Conservation (phyloP, 2,113 vertebrate genomes). For the Callochromis pleurospilus region DNA sequence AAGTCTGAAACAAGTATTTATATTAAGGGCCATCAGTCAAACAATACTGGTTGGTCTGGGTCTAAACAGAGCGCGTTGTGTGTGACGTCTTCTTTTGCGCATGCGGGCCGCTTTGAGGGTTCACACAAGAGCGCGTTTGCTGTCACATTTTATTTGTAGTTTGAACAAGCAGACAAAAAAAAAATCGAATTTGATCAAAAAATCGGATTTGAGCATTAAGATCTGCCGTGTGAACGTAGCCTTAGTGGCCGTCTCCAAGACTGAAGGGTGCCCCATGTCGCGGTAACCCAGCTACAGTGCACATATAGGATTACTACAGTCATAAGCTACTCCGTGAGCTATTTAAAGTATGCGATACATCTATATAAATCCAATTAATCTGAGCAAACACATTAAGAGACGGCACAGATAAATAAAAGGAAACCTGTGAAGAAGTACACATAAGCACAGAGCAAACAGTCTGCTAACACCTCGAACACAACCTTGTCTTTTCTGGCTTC, state of each 20-base stretch:
- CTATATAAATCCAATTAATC: not conserved
- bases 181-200: not conserved
- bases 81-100: not conserved
- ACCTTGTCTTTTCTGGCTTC: not conserved
- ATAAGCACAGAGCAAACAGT: not conserved
- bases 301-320: constrained; percentile 21
- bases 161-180: not conserved
- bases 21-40: too few relatives aligned
- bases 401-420: not conserved
- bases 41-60: too few relatives aligned
- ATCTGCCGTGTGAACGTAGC: not conserved
- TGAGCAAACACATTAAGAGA: not conserved
- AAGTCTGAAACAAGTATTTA: too few relatives aligned
- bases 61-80: not conserved
- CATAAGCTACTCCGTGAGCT: not conserved
- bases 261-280: constrained; percentile 7
- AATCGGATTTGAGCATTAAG: not conserved
- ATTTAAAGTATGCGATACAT: not conserved
- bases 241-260: constrained; percentile 2
- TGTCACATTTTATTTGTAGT: not conserved
- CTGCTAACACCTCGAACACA: not conserved
- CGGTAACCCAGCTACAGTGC: constrained; percentile 16
- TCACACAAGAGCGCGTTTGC: not conserved
- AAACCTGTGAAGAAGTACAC: not conserved
- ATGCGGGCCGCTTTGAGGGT: not conserved